Conservation (phyloP, 2,797 vertebrate species). For the Hoplostethus mediterraneus region DNA sequence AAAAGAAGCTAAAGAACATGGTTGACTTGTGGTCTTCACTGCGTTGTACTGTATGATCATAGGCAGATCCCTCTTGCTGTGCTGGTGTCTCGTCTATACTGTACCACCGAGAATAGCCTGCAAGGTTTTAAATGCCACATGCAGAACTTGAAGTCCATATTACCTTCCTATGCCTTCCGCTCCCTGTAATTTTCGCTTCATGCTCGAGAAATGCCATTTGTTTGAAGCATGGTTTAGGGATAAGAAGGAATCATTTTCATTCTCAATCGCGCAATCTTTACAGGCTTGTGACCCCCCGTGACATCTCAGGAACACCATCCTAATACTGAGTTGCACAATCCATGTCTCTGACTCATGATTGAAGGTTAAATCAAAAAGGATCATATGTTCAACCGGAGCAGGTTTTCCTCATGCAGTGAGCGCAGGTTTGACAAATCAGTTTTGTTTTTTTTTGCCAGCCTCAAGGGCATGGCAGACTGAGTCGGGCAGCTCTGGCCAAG, state of each 20-base stretch:
- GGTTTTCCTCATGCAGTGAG: too few relatives aligned
- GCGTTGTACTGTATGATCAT: neutral
- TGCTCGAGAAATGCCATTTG: conserved; percentile 7
- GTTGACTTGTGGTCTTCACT: conserved; percentile 2
- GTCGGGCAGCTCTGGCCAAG: too few relatives aligned
- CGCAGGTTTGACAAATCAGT: too few relatives aligned
- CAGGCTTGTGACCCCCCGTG: too few relatives aligned
- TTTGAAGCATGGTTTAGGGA: neutral
- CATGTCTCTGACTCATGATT: too few relatives aligned
- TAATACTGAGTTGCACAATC: too few relatives aligned
- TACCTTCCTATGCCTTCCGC: conserved; percentile 22
- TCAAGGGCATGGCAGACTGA: too few relatives aligned
- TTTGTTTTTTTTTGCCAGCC: too few relatives aligned
- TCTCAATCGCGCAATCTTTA: too few relatives aligned
- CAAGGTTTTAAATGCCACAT: conserved; percentile 41
- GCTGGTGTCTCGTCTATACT: conserved; percentile 37
- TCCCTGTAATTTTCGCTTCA: conserved; percentile 55
- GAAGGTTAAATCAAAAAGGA: too few relatives aligned
- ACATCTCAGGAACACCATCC: too few relatives aligned
- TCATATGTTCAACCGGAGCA: too few relatives aligned
- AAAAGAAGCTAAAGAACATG: neutral
- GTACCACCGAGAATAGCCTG: conserved; percentile 58
- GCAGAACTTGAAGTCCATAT: conserved; percentile 25
- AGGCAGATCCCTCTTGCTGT: conserved; percentile 50
- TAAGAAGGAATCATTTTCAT: conserved; percentile 5